Conservation (phyloP, 2,113 vertebrate species). For the Podocnemis expansa region DNA sequence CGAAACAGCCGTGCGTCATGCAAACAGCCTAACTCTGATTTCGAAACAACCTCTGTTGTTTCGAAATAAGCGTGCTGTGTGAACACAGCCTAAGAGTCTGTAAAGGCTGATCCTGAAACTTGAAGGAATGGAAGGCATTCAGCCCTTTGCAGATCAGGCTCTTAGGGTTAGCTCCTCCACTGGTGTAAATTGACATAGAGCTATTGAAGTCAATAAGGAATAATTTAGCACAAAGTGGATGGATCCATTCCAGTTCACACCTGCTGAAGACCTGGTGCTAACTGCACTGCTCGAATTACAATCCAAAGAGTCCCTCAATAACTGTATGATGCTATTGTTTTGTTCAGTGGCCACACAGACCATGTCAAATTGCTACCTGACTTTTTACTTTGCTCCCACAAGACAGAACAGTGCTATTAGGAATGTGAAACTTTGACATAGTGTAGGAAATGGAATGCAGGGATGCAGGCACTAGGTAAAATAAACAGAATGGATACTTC, state of each 20-base stretch:
- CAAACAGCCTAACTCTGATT: too few relatives aligned
- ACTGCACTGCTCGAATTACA: background rate
- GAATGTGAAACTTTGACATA: background rate
- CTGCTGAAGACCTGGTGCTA: background rate
- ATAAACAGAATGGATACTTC: slow-evolving; percentile 8
- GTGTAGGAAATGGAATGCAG: background rate
- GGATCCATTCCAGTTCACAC: background rate
- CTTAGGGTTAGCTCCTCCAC: background rate
- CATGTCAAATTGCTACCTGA: background rate
- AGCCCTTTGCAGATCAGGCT: background rate
- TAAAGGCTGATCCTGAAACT: background rate
- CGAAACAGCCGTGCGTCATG: too few relatives aligned
- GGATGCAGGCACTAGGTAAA: background rate
- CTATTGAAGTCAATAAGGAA: background rate
- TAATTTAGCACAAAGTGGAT: slow-evolving; percentile 29
- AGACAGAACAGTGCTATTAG: slow-evolving; percentile 2
- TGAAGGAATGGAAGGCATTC: background rate
- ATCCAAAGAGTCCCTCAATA: background rate
- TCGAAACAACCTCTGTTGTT: too few relatives aligned
- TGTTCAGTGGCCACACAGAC: background rate
- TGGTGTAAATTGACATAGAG: background rate
- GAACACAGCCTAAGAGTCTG: too few relatives aligned
- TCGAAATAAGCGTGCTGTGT: too few relatives aligned
- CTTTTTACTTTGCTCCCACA: background rate
- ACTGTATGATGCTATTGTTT: background rate